These are phyloP conservation scores for Characodon lateralis DNA, from an alignment of 2,797 vertebrate genomes.

Conservation along the genomic window DNA sequence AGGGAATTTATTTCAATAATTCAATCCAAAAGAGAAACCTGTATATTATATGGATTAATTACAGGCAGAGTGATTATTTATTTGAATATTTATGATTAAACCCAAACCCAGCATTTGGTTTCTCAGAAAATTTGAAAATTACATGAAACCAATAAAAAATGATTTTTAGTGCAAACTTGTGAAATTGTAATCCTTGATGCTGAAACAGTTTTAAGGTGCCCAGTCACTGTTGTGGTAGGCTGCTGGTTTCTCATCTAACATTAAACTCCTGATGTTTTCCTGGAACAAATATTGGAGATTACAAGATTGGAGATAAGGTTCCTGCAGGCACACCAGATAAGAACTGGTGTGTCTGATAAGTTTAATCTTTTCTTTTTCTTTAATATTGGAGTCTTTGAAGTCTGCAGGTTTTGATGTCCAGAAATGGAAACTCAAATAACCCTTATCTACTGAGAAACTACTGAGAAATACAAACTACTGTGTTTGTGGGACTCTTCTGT, in stretches of 20 bases:
- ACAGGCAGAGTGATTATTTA: not conserved
- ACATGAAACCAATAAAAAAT: not conserved
- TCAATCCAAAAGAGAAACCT: not conserved
- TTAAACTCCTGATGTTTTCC: constrained; percentile 2
- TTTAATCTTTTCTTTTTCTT: not conserved
- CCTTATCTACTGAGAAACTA: not conserved
- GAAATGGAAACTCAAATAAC: constrained; percentile 3
- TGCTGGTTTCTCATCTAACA: not conserved
- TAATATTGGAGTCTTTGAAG: not conserved
- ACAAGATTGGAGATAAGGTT: not conserved
- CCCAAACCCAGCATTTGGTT: not conserved
- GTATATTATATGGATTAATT: not conserved
- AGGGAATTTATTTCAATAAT: not conserved
- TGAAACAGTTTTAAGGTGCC: not conserved
- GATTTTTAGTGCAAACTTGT: not conserved
- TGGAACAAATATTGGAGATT: not conserved
- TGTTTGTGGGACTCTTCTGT: not conserved
- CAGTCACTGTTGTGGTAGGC: not conserved
- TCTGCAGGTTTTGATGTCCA: constrained; percentile 1
- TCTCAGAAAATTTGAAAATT: not conserved
- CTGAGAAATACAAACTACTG: not conserved
- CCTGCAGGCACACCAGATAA: constrained; percentile 6
- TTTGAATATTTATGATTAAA: not conserved
- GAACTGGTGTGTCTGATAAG: constrained; percentile 3
- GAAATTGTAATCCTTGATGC: not conserved